Base-by-base conservation (phyloP, 2,113 vertebrate species). In the Xiphorhynchus elegans region DNA sequence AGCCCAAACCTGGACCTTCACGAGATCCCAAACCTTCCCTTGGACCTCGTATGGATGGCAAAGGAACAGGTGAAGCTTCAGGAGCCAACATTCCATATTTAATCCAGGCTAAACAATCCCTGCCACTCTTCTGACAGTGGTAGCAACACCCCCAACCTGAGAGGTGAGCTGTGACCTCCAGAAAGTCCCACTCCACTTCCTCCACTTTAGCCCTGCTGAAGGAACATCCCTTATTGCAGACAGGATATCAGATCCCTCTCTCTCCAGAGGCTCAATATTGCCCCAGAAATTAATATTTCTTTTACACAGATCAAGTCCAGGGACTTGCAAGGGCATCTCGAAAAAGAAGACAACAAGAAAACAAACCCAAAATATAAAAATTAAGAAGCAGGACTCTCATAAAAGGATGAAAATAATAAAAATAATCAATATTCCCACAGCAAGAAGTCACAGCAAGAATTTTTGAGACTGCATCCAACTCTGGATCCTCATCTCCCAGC, bases 341-440 rank as follows among this genome's bases (percentile, higher is more conserved):
- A 15, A 52, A 77, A 17, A 23, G 21, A 28, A 68, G 40, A 4
- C 50, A 31, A 24, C 10, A 37, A 4, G 5, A 9, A n/a, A n/a
- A n/a, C 23, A 46, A 10, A 1, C 0, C 8, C 4, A 1, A 6
- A 10, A 3, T 15, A 17, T 7, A 37, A 47, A 40, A 35, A 31
- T 6, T 33, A 15, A 13, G 20, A 11, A 37, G 2, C 31, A 25
- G 18, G 23, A 3, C 0, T 58, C 7, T 7, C 33, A 33, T 4
- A 55, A 56, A 8, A 17, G 20, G 4, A 7, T 42, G 5, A 18
- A 52, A 17, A 69, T 16, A 20, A 12, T 15, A 1, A 24, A 78
- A 56, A 42, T 1, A 21, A 46, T 21, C 49, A 15, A 5, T 3
- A 20, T 53, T 31, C 16, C 29, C 44, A 11, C 14, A 7, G 13